Evolutionary conservation across 2,113 vertebrate genomes (phyloP).

Genomic region (Manacus vitellinus): DNA sequence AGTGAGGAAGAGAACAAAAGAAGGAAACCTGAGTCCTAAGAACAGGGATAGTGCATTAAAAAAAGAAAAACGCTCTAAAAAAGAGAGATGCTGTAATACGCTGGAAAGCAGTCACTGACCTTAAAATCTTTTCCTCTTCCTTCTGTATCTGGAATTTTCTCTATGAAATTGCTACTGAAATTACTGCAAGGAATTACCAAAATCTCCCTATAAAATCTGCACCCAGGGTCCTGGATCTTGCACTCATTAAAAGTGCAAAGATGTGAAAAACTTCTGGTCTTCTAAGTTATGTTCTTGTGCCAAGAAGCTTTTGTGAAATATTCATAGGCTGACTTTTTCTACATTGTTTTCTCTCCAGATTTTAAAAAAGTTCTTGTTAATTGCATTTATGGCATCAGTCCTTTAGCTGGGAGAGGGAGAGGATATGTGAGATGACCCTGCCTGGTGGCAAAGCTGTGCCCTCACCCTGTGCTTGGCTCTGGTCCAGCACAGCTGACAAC

Average conservation of each 20-base stretch:
- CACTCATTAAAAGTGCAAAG: neutral
- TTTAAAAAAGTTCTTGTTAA: neutral
- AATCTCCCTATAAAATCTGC: neutral
- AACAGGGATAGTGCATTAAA: neutral
- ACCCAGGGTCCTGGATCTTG: neutral
- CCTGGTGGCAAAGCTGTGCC: rapidly evolving
- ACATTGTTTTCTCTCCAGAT: neutral
- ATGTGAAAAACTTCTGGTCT: neutral
- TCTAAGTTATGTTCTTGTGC: neutral
- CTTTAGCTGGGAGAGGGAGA: neutral
- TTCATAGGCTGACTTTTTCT: neutral
- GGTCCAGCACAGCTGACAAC: neutral
- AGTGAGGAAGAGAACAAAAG: slow-evolving; percentile 38
- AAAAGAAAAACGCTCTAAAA: neutral
- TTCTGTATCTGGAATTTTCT: neutral
- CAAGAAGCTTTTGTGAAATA: neutral
- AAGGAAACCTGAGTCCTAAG: slow-evolving; percentile 6
- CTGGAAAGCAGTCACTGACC: neutral
- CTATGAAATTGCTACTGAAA: neutral
- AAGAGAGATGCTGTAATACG: neutral
- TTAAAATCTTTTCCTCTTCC: neutral
- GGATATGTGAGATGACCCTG: neutral
- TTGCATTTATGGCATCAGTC: neutral
- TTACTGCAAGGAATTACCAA: neutral
- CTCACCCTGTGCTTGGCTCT: rapidly evolving